Evolutionary conservation across 1,140 invertebrate species (phyloP).

Genomic region (Achroia grisella): DNA sequence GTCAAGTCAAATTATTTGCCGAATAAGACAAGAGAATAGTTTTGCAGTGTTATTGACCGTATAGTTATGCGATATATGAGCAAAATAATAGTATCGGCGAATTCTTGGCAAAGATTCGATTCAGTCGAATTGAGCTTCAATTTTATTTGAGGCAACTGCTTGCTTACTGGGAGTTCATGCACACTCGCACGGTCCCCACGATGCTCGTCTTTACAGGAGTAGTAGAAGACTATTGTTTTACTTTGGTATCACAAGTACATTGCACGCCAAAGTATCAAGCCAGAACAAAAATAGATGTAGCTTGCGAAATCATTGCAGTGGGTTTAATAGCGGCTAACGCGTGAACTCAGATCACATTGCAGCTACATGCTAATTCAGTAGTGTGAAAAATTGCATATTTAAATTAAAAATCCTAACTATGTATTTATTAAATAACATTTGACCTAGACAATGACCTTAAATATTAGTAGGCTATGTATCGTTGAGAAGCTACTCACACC

Average conservation of each 20-base stretch:
- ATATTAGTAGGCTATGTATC: background rate
- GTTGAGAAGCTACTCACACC: background rate
- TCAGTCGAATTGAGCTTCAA: constrained; percentile 21
- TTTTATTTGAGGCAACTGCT: constrained; percentile 22
- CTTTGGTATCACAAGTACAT: background rate
- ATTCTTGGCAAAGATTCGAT: constrained; percentile 19
- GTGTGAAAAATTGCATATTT: no score
- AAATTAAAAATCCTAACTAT: no score
- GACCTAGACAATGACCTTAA: background rate
- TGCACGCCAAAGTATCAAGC: constrained; percentile 16
- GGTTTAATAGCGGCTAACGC: constrained; percentile 18
- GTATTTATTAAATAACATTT: background rate
- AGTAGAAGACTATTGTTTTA: background rate
- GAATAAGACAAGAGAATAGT: no score
- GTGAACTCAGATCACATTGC: constrained; percentile 26
- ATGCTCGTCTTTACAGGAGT: no score
- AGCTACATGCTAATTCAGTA: no score
- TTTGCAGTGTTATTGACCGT: constrained; percentile 10
- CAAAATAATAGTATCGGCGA: constrained; percentile 5
- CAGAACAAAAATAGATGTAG: constrained; percentile 59
- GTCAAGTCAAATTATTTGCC: no score
- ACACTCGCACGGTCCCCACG: no score
- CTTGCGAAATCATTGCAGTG: constrained; percentile 38
- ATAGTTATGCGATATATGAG: constrained; percentile 10
- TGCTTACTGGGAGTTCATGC: background rate